Evolutionary conservation across 2,888 invertebrate genomes (phyloP), one percentile per base, ranked within the genome.

Genomic region (Amphiduros pacificus): DNA sequence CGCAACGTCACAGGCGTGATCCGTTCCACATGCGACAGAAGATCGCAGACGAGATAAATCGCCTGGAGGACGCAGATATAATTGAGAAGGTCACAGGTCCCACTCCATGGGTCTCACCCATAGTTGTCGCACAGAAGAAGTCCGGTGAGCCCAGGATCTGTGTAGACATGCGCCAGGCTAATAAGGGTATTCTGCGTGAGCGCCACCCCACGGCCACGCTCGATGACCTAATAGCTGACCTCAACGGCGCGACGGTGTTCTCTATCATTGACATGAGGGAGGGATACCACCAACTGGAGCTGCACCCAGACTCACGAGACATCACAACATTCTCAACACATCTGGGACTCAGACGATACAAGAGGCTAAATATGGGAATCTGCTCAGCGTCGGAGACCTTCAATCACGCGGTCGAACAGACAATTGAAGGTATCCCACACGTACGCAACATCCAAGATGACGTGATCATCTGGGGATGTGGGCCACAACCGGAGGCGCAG

Each of bases 341-440:
- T 52, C 28, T 60, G 1, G 71, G 70, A n/a, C 60, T 73, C 20
- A 64, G 32, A 17, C 40, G 68, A 41, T 71, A 69, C 55, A 71
- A 71, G 57, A 26, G 69, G 0, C 40, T 71, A 41, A 68, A 61
- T 20, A 72, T 71, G 60, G 72, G 72, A 9, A 61, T 68, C 11
- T 66, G 60, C 1, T 80, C 80, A 56, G 84, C 84, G 3, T 78
- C 81, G 0, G 84, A 84, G 70, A 69, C 80, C 1, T 84, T 82
- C 64, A 80, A 83, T 69, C 79, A 83, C 70, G 73, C 73, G 1
- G 59, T 84, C 29, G 77, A 78, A 62, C 65, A 68, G 63, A 72
- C 82, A 6, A 55, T 84, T 2, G 32, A 63, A 44, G 70, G 67
- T 5, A 78, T 78, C 24, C 70, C 77, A 44, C 79, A 80, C 0